A percentile compares a stretch with the other conserved stretches of the same genome.
phyloP scores from a whole-genome alignment of 2,888 invertebrate species.

The Pandemis corylana region DNA sequence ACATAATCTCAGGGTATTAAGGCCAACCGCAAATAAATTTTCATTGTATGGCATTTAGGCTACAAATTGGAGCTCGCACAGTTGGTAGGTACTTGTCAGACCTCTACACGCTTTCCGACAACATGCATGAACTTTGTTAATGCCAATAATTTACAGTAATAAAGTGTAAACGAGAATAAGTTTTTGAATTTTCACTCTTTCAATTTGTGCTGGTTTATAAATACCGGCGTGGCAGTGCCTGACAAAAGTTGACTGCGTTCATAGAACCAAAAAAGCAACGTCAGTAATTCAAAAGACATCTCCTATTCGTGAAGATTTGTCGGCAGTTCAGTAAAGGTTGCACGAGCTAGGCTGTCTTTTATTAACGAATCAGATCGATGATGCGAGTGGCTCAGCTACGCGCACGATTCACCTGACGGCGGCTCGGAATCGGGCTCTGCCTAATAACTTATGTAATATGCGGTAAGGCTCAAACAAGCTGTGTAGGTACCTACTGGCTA shows the following conservation, averaged over 20 bases:
- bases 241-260: constrained; percentile 9
- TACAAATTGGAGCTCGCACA: constrained; percentile 60
- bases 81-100: constrained; percentile 44
- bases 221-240: not conserved
- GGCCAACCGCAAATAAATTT: constrained; percentile 49
- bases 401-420: constrained; percentile 44
- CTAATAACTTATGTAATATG: constrained; percentile 62
- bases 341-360: constrained; percentile 15
- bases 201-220: not conserved
- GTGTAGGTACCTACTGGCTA: constrained; percentile 18
- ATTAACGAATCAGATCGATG: constrained; percentile 26
- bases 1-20: constrained; percentile 39
- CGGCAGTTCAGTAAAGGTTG: constrained; percentile 1
- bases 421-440: constrained; percentile 54
- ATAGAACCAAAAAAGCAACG: not conserved
- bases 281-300: not conserved
- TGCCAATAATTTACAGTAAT: constrained; percentile 31
- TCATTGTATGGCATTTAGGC: constrained; percentile 55
- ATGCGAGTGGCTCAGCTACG: constrained; percentile 56
- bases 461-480: constrained; percentile 52
- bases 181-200: not conserved
- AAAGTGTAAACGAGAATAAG: not conserved
- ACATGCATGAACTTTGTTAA: constrained; percentile 20
- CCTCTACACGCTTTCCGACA: constrained; percentile 5
- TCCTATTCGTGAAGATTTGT: constrained; percentile 2